phyloP scores from a whole-genome alignment of 1,140 invertebrate species.

The Bombus affinis region DNA sequence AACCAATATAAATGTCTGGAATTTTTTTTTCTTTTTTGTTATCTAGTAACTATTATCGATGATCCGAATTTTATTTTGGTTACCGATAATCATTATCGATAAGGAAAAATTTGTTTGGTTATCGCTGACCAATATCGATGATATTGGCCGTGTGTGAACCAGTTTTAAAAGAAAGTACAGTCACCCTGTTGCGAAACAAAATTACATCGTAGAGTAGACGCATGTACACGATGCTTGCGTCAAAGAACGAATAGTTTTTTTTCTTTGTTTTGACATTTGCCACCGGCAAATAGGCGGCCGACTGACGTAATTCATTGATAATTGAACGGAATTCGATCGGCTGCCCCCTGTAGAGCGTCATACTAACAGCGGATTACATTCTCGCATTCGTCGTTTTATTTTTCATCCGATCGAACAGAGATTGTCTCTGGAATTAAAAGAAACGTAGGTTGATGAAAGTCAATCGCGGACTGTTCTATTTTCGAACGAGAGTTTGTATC shows the following conservation, averaged over 20 bases:
- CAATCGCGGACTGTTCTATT: background rate
- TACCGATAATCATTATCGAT: too few species aligned
- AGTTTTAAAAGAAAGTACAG: background rate
- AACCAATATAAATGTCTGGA: too few species aligned
- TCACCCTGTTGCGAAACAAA: background rate
- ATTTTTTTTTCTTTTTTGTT: background rate
- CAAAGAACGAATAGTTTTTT: background rate
- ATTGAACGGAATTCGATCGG: constrained; percentile 44
- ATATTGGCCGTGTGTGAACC: too few species aligned
- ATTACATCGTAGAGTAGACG: background rate
- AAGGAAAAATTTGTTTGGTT: too few species aligned
- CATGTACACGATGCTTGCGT: background rate
- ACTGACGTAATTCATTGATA: constrained; percentile 60
- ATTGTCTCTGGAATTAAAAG: background rate
- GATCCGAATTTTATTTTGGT: too few species aligned
- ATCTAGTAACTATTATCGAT: too few species aligned
- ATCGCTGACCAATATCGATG: too few species aligned
- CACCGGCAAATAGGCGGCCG: background rate
- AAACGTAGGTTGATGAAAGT: background rate
- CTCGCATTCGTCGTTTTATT: background rate
- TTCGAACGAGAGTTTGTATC: background rate
- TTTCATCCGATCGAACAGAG: background rate
- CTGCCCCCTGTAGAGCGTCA: constrained; percentile 32
- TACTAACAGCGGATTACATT: background rate
- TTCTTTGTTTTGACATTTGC: constrained; percentile 40